Base-by-base conservation (phyloP, 2,113 vertebrate genomes). In the Deroptyus accipitrinus region DNA sequence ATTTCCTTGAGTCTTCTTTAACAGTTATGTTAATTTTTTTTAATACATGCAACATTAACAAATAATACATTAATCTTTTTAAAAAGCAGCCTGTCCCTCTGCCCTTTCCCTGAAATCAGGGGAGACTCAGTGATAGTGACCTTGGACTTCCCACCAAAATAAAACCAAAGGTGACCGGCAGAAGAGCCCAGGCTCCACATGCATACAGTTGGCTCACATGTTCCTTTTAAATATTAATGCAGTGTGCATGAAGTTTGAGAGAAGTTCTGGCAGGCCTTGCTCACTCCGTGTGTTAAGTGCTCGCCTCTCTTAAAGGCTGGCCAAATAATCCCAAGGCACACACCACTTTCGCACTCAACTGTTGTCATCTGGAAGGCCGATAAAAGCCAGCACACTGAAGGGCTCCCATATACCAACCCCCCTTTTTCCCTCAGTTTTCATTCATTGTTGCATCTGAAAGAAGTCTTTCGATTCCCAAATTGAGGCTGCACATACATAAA, bases 171-270 rank as follows among this genome's bases (percentile, higher is more conserved):
- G 39, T 76, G 64, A 93, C 74, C 30, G 48, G 46, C 44, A 74
- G 59, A 88, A 41, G 28, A 13, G 17, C 22, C 75, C 69, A 75
- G 39, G 51, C 44, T 89, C 46, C 59, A 41, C 51, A 49, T 37
- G 25, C 30, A 35, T 28, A 31, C 13, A 7, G 41, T 41, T 78
- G 73, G 51, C 51, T 72, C 37, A 42, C 4, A 0, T 0, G 0
- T 30, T n/a, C 51, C n/a, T 85, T 84, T 33, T 61, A 27, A 59
- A 51, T 79, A 39, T 33, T 74, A 81, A 5, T 3, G 41, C 30
- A 84, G 72, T 0, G 3, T 22, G 25, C 2, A 2, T n/a, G 51
- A 69, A 73, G 86, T 41, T 10, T 25, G 39, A 76, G 48, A 69
- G 70, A 28, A 37, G 30, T 72, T 25, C 62, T 72, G 70, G 70